These are phyloP conservation scores for Mionectes macconnelli DNA, from an alignment of 2,113 vertebrate genomes.

Conservation along the genomic window DNA sequence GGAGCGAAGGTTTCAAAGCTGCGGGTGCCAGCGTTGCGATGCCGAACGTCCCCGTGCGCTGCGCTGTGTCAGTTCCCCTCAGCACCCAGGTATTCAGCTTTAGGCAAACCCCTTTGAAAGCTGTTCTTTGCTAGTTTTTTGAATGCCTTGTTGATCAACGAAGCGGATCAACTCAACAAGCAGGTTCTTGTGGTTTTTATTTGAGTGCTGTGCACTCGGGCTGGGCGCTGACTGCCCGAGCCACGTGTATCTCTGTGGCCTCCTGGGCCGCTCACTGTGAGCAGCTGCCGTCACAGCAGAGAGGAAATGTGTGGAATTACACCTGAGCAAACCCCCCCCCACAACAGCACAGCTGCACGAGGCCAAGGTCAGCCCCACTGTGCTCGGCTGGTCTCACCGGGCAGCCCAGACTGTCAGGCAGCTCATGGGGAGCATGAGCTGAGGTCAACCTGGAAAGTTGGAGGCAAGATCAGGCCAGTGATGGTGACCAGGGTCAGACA, in stretches of 20 bases:
- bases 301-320: background rate
- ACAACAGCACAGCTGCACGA: background rate
- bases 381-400: rapidly evolving
- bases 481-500: background rate
- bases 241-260: background rate
- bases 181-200: background rate
- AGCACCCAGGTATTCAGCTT: background rate
- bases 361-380: rapidly evolving
- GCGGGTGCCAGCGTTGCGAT: background rate
- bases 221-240: background rate
- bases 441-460: background rate
- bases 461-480: background rate
- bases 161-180: background rate
- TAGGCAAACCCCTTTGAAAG: background rate
- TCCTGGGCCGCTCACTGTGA: background rate
- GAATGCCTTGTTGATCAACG: background rate
- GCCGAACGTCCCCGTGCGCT: background rate
- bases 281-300: background rate
- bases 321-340: background rate
- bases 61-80: background rate
- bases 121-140: background rate
- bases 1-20: background rate
- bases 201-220: background rate
- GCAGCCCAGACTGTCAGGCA: background rate
- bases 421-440: background rate